Percentiles rank a stretch among this genome's conserved stretches.
These are phyloP conservation scores for Medauroidea extradentata DNA, from an alignment of 1,140 invertebrate species.

Conservation along the genomic window DNA sequence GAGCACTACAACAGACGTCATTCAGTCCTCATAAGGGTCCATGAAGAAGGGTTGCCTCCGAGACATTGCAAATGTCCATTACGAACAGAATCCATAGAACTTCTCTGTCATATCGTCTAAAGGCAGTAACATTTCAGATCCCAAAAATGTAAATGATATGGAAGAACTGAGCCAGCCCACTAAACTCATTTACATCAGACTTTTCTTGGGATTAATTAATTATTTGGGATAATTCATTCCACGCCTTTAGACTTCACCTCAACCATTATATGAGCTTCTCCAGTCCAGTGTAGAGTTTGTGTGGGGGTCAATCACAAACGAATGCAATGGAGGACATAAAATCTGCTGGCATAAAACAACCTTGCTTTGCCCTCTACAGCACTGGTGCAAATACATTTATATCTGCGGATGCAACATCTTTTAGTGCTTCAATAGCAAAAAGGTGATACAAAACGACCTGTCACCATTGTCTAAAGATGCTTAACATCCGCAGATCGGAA, in stretches of 20 bases:
- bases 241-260: neutral
- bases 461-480: slow-evolving; percentile 4
- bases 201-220: neutral
- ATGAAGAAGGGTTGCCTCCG: neutral
- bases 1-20: neutral
- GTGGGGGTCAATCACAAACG: neutral
- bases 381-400: neutral
- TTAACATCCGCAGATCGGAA: slow-evolving; percentile 6
- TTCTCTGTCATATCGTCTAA: neutral
- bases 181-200: neutral
- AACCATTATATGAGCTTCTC: neutral
- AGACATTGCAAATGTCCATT: neutral
- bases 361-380: neutral
- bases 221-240: neutral
- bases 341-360: neutral
- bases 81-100: neutral
- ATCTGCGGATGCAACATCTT: slow-evolving; percentile 4
- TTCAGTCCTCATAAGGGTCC: neutral
- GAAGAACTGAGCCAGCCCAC: neutral
- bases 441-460: neutral
- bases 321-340: neutral
- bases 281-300: neutral
- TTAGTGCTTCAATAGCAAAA: slow-evolving; percentile 7
- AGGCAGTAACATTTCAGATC: neutral
- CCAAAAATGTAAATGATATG: neutral